These are phyloP conservation scores for Eurytoma adleriae DNA, from an alignment of 2,888 invertebrate genomes.

Conservation along the genomic window DNA sequence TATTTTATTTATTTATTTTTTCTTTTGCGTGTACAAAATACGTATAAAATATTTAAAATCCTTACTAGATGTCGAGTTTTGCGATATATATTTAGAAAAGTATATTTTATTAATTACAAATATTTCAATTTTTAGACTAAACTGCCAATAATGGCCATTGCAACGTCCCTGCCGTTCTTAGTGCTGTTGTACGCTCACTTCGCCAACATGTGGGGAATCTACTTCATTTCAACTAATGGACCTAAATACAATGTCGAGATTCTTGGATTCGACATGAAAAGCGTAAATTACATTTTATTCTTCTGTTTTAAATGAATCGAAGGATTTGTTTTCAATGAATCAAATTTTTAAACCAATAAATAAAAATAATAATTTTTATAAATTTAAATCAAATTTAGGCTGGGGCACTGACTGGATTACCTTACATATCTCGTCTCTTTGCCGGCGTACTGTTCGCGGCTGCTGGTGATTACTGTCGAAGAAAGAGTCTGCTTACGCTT, in stretches of 20 bases:
- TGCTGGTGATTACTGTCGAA: slow-evolving; percentile 82
- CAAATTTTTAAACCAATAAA: neutral
- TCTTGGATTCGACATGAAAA: slow-evolving; percentile 83
- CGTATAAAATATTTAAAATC: neutral
- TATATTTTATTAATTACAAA: neutral
- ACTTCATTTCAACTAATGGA: slow-evolving; percentile 87
- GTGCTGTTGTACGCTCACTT: slow-evolving; percentile 84
- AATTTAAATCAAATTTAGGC: too few relatives aligned
- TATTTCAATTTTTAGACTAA: slow-evolving; percentile 78
- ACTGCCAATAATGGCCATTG: slow-evolving; percentile 82
- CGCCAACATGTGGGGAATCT: slow-evolving; percentile 89
- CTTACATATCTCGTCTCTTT: slow-evolving; percentile 84
- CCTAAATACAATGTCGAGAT: slow-evolving; percentile 87
- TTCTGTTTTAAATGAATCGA: neutral
- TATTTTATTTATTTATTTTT: neutral
- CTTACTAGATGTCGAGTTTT: too few relatives aligned
- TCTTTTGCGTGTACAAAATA: too few relatives aligned
- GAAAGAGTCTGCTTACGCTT: slow-evolving; percentile 76
- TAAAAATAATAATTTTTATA: too few relatives aligned
- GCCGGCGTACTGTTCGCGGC: slow-evolving; percentile 85
- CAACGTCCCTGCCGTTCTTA: slow-evolving; percentile 83
- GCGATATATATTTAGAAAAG: neutral
- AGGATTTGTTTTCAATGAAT: neutral
- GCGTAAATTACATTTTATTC: slow-evolving; percentile 61
- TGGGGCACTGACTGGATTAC: slow-evolving; percentile 84